These are phyloP conservation scores for Apamea anceps DNA, from an alignment of 2,888 invertebrate species.

Conservation along the genomic window DNA sequence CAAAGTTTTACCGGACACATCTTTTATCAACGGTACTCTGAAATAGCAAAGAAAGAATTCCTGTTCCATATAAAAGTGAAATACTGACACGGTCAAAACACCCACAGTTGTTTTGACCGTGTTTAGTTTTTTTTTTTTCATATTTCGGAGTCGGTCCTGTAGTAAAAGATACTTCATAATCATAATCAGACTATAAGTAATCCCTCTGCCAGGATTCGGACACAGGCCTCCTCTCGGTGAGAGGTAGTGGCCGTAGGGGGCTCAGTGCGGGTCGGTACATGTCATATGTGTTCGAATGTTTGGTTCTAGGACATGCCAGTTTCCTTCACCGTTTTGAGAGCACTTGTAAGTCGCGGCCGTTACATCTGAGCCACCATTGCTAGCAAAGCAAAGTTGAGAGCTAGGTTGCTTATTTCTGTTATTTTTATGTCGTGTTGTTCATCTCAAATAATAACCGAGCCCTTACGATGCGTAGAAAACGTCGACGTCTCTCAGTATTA, in stretches of 20 bases:
- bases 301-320: background rate
- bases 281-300: background rate
- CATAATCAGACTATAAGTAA: background rate
- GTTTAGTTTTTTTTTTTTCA: background rate
- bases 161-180: background rate
- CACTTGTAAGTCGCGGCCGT: background rate
- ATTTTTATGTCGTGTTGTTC: background rate
- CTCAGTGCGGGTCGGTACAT: background rate
- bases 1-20: background rate
- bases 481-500: slow-evolving; percentile 2
- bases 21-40: background rate
- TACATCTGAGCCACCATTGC: too few species aligned
- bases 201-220: background rate
- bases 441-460: background rate
- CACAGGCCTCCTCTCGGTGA: background rate
- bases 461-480: background rate
- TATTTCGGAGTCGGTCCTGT: background rate
- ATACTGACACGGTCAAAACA: background rate
- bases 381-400: too few species aligned
- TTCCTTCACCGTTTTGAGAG: background rate
- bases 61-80: background rate
- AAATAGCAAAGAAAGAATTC: background rate
- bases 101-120: background rate
- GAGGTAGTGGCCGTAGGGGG: background rate
- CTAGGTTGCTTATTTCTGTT: background rate